phyloP scores from a whole-genome alignment of 2,888 invertebrate genomes.

The Endomychus coccineus region DNA sequence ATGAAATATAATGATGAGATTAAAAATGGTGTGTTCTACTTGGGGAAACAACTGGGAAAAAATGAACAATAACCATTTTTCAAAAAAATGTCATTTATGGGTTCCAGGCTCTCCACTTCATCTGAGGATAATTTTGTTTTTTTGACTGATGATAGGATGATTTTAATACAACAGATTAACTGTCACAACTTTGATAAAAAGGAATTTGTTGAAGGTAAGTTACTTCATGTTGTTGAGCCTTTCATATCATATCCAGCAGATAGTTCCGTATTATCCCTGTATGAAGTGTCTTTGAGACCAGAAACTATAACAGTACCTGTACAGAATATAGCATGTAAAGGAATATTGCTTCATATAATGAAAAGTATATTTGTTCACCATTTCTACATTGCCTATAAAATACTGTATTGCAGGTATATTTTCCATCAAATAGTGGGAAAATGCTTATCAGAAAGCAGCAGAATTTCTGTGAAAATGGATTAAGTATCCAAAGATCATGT shows the following conservation, averaged over 20 bases:
- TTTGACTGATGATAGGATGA: not conserved
- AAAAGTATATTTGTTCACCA: not conserved
- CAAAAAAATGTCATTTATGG: not conserved
- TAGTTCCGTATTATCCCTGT: slow-evolving; percentile 1
- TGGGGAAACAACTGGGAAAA: not conserved
- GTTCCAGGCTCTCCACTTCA: not conserved
- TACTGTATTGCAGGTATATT: too few species aligned
- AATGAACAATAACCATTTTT: not conserved
- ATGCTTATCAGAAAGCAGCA: too few species aligned
- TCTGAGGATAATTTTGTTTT: slow-evolving; percentile 2
- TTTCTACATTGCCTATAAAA: slow-evolving; percentile 1
- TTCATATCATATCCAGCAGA: not conserved
- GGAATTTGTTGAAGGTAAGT: not conserved
- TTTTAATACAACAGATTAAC: not conserved
- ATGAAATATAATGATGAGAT: too few species aligned
- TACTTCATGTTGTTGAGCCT: not conserved
- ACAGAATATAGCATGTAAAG: not conserved
- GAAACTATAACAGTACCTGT: not conserved
- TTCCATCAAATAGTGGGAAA: too few species aligned
- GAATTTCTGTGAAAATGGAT: too few species aligned
- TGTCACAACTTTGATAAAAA: too few species aligned
- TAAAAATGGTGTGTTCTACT: not conserved
- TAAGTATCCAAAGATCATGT: too few species aligned
- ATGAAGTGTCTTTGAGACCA: not conserved
- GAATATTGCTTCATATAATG: not conserved